Evolutionary conservation across 2,888 invertebrate genomes (phyloP), one percentile per base, ranked within the genome.

Genomic region (Aphidius colemani): DNA sequence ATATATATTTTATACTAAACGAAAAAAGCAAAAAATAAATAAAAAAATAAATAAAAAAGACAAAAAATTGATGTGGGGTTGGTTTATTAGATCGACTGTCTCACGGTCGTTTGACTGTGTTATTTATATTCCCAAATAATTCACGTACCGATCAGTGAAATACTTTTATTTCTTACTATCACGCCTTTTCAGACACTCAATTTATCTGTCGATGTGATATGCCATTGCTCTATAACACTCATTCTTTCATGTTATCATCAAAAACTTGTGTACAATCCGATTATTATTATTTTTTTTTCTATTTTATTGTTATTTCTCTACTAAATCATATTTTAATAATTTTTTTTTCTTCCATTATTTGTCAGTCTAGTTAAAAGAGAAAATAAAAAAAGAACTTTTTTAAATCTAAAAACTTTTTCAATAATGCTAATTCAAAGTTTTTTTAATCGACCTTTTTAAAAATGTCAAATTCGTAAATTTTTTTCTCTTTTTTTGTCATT

Each of bases 81-180:
- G 67, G 65, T 69, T 67, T 69, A 70, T 70, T 69, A 66, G 66
- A 69, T 69, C 66, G 69, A 69, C 68, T 63, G 68, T 67, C 67
- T 67, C 60, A 51, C 53, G 62, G 65, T 56, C 66, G 65, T 69
- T 67, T 67, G 67, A 30, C 59, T 56, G 41, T 64, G 64, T 64
- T 64, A 64, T 64, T 64, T 64, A 64, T 64, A 45, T 55, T 55
- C 63, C 53, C 63, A 18, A 59, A 48, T 59, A 63, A 53, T 53
- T 51, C 51, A 45, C 51, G 49, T 58, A 60, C 55, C 66, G 57
- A 64, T 66, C 63, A 18, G 61, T 64, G 48, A 53, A 48, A 51
- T 61, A 53, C 48, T 57, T 70, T 70, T 67, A 67, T 69, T 67
- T 69, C 65, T 44, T 56, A 62, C 61, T 67, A 69, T 69, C 67